phyloP scores from a whole-genome alignment of 2,113 vertebrate genomes.

The Canis aureus region DNA sequence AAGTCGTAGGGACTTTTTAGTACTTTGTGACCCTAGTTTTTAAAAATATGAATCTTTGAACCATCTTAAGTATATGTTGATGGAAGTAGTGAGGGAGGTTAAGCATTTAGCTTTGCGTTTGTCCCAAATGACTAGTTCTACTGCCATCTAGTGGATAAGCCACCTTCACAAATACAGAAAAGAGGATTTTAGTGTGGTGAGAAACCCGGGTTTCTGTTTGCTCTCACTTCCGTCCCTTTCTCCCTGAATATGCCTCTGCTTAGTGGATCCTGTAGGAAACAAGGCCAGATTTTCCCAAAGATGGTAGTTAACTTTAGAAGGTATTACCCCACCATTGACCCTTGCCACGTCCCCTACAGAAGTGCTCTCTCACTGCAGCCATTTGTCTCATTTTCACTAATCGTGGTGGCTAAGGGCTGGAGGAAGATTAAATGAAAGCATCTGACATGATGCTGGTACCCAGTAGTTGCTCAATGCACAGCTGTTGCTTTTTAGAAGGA shows the following conservation, averaged over 20 bases:
- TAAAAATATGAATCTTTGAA: not conserved
- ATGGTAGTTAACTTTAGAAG: not conserved
- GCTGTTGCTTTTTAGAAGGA: not conserved
- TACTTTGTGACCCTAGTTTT: conserved; percentile 34
- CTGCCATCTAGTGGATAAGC: conserved; percentile 70
- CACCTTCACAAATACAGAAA: not conserved
- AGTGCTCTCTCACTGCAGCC: rapidly evolving
- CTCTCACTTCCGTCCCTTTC: not conserved
- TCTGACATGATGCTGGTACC: not conserved
- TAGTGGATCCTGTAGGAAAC: not conserved
- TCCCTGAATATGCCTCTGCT: not conserved
- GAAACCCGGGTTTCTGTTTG: not conserved
- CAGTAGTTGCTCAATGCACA: not conserved
- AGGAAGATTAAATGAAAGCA: not conserved
- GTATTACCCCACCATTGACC: not conserved
- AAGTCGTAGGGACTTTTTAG: not conserved
- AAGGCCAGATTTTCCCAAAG: not conserved
- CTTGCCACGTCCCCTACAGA: not conserved
- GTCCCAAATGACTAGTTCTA: conserved; percentile 52
- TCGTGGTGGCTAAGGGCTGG: not conserved
- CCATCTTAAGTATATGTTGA: not conserved
- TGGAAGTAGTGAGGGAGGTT: not conserved
- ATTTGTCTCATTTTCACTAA: not conserved
- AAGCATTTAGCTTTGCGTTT: not conserved
- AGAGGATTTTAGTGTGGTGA: not conserved